A percentile compares a stretch with the other conserved stretches of the same genome.
phyloP scores from a whole-genome alignment of 2,797 vertebrate genomes.

The Emydoidea blandingii region DNA sequence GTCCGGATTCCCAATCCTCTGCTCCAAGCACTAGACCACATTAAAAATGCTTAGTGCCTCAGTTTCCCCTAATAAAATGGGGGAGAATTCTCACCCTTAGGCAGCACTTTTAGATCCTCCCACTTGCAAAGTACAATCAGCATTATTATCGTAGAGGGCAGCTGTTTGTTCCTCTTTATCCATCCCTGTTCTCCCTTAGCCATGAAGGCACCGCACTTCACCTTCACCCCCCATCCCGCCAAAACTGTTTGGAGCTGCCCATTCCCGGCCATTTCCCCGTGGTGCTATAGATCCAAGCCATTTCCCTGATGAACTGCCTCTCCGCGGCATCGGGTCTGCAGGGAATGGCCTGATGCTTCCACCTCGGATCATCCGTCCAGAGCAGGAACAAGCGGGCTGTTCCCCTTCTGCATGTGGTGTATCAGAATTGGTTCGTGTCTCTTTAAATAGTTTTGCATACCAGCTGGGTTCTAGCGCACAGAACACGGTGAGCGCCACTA shows the following conservation, averaged over 20 bases:
- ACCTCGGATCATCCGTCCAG: no score
- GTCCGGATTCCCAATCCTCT: neutral
- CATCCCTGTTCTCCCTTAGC: neutral
- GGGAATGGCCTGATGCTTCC: neutral
- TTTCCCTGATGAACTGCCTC: no score
- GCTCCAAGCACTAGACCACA: neutral
- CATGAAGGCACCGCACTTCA: neutral
- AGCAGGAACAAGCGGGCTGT: neutral
- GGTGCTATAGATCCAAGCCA: neutral
- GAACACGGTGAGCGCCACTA: neutral
- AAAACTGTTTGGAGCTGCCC: neutral
- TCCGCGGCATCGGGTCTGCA: no score
- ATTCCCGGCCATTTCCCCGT: neutral
- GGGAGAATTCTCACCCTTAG: neutral
- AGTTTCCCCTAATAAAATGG: neutral
- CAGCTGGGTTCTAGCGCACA: neutral
- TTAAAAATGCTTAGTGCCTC: neutral
- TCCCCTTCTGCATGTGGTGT: neutral
- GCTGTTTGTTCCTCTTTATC: neutral
- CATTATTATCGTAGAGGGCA: neutral
- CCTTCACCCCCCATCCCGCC: no score
- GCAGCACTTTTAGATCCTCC: neutral
- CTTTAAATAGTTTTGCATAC: neutral
- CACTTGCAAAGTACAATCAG: neutral
- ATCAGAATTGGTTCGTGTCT: neutral